Conservation (phyloP, 2,888 invertebrate species). For the Temnothorax rugatulus region DNA sequence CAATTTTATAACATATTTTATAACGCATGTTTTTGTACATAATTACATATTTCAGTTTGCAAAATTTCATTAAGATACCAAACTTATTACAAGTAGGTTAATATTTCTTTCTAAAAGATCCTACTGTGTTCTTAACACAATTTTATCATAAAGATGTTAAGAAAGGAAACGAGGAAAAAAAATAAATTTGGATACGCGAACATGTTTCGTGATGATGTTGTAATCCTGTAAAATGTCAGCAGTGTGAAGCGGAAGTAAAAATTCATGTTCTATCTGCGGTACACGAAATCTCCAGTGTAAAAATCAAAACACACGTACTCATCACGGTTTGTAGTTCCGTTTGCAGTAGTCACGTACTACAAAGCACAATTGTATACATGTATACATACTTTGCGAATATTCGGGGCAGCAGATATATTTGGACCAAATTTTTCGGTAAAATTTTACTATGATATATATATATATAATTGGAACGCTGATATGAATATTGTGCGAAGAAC, state of each 20-base stretch:
- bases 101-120: not conserved
- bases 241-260: slow-evolving; percentile 41
- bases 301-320: slow-evolving; percentile 46
- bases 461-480: not conserved
- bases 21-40: not conserved
- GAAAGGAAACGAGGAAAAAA: not conserved
- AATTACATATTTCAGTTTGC: not conserved
- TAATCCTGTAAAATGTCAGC: slow-evolving; percentile 40
- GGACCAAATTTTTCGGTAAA: not conserved
- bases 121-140: not conserved
- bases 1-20: not conserved
- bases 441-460: not conserved
- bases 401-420: not conserved
- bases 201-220: slow-evolving; percentile 18
- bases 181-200: not conserved
- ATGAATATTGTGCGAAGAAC: not conserved
- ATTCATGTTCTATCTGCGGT: slow-evolving; percentile 37
- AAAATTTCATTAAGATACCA: not conserved
- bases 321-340: slow-evolving; percentile 9
- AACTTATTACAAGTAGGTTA: not conserved
- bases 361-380: slow-evolving; percentile 3
- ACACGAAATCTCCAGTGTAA: slow-evolving; percentile 29
- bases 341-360: slow-evolving; percentile 11
- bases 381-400: not conserved
- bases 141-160: not conserved